phyloP scores from a whole-genome alignment of 2,797 vertebrate genomes.

The Bradypus variegatus region DNA sequence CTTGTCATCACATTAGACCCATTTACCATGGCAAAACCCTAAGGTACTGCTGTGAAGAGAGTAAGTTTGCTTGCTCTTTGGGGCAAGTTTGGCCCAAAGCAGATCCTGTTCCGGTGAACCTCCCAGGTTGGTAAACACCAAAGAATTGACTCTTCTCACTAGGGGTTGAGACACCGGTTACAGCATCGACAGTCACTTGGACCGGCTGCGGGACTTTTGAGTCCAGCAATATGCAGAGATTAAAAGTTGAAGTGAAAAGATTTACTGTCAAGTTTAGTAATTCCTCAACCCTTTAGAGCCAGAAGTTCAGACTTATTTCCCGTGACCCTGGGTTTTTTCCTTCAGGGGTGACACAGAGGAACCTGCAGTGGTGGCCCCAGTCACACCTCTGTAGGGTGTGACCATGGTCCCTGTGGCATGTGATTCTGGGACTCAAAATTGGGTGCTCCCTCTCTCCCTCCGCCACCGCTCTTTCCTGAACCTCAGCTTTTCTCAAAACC shows the following conservation, averaged over 20 bases:
- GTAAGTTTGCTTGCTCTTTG: too few species aligned
- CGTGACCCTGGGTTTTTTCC: neutral
- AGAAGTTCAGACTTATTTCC: neutral
- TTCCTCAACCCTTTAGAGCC: neutral
- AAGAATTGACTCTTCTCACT: too few species aligned
- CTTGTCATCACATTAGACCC: too few species aligned
- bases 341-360: neutral
- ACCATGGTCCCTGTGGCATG: neutral
- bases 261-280: neutral
- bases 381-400: neutral
- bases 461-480: neutral
- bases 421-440: neutral
- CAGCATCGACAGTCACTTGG: too few species aligned
- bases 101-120: too few species aligned
- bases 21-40: too few species aligned
- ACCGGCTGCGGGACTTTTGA: neutral
- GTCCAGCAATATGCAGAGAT: neutral
- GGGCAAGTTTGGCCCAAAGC: too few species aligned
- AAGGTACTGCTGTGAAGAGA: too few species aligned
- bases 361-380: too few species aligned
- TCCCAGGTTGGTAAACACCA: too few species aligned
- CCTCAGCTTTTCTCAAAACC: neutral
- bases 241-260: neutral
- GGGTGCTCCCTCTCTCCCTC: neutral
- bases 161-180: too few species aligned